Conservation (phyloP, 2,888 invertebrate genomes). For the Rhorus exstirpatorius region DNA sequence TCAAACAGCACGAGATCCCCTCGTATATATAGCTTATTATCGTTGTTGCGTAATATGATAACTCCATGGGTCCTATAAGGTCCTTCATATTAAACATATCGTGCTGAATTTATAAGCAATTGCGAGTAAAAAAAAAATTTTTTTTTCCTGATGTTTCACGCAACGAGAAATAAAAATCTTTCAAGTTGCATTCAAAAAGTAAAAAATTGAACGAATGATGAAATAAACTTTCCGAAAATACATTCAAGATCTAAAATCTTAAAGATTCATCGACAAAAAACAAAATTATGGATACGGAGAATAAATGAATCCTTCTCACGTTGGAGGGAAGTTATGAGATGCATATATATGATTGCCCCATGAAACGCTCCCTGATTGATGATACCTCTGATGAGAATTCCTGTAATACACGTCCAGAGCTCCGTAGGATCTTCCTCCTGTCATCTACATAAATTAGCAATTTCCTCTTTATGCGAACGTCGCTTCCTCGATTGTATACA, state of each 20-base stretch:
- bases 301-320: constrained; percentile 22
- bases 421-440: constrained; percentile 57
- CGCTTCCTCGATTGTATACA: constrained; percentile 50
- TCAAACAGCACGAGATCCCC: constrained; percentile 24
- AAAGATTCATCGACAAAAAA: constrained; percentile 9
- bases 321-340: constrained; percentile 46
- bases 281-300: constrained; percentile 35
- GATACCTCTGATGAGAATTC: constrained; percentile 60
- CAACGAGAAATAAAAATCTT: background rate
- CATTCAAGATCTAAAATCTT: constrained; percentile 3
- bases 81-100: constrained; percentile 6
- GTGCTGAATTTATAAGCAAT: constrained; percentile 8
- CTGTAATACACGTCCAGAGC: constrained; percentile 50
- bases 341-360: constrained; percentile 61
- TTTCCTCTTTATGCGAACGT: constrained; percentile 66
- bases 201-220: constrained; percentile 7
- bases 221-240: background rate
- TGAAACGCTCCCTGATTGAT: constrained; percentile 60
- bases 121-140: background rate
- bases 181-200: background rate
- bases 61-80: constrained; percentile 19
- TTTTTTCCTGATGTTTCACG: no score
- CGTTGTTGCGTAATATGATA: constrained; percentile 34
- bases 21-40: constrained; percentile 39
- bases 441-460: constrained; percentile 71